Percentiles rank a stretch among this genome's conserved stretches.
Evolutionary conservation across 2,797 vertebrate species (phyloP).

Genomic region (Xiphorhynchus erythropygius): DNA sequence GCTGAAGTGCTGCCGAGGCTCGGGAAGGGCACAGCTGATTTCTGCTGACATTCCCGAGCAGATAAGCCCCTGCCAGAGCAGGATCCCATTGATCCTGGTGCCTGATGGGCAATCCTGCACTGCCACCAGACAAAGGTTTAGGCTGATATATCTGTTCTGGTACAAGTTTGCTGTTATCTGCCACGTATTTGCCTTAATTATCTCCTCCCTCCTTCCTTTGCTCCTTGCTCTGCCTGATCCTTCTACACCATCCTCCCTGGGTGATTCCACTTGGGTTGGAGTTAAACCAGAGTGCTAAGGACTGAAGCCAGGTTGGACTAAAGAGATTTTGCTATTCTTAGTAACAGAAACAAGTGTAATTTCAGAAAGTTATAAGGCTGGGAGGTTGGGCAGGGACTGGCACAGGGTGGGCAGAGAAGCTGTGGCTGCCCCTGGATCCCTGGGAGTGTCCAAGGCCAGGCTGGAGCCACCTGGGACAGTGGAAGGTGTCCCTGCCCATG

Average conservation of each 20-base stretch:
- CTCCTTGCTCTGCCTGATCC: neutral
- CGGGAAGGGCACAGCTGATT: too few species aligned
- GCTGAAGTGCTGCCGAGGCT: neutral
- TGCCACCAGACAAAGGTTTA: neutral
- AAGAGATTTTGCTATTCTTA: neutral
- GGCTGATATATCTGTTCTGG: too few species aligned
- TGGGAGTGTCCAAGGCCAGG: rapidly evolving
- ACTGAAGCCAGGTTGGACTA: neutral
- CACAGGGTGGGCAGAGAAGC: rapidly evolving
- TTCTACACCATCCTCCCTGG: neutral
- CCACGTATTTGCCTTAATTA: neutral
- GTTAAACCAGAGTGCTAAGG: neutral
- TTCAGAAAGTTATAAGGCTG: too few species aligned
- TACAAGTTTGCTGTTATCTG: neutral
- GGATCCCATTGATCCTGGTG: too few species aligned
- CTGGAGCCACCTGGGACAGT: rapidly evolving
- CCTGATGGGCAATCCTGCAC: rapidly evolving
- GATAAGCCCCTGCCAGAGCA: rapidly evolving
- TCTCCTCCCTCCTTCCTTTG: neutral
- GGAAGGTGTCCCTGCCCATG: rapidly evolving
- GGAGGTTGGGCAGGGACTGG: neutral
- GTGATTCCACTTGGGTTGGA: neutral
- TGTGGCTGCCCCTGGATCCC: neutral
- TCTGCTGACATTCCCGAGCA: rapidly evolving
- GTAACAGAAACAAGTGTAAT: rapidly evolving